Base-by-base conservation (phyloP, 2,113 vertebrate genomes). In the Dryoscopus gambensis region DNA sequence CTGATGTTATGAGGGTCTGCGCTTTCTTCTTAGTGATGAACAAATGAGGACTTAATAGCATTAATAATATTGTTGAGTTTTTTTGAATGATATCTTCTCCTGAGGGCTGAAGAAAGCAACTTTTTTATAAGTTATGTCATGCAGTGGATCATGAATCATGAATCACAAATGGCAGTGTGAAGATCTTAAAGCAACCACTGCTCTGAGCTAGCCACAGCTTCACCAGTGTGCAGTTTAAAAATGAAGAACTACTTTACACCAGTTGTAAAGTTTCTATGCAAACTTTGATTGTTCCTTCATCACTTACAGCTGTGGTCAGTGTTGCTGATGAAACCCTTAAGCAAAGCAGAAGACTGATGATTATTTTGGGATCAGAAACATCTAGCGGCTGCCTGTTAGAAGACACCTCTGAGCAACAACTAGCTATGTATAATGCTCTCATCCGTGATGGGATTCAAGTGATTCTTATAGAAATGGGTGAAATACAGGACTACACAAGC, bases 391-490 rank as follows among this genome's bases (percentile, higher is more conserved):
- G 74, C 82, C 57, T 93, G 4, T 67, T 96, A 37, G 97, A 98
- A 97, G 94, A 97, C 70, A 84, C 86, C 76, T 84, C 98, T 8
- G 98, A 98, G 95, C 98, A 98, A 35, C 97, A 99, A 20, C 86
- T 98, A 11, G 98, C 98, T 0, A 67, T 99, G 97, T 98, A 99
- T 95, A 97, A 93, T 7, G 98, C 98, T 11, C 98, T 99, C 57
- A 88, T 99, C 92, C 98, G 98, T 86, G 96, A 98, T 15, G 97
- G 98, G 11, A 97, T 98, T 35, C 97, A 98, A 95, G 98, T 99
- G 74, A 97, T 99, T 49, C 98, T 99, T 76, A 98, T 99, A 62
- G 99, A 99, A 92, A 57, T 99, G 96, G 98, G 97, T 76, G 96
- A 98, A 93, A 86, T 98, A 28, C 84, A 97, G 53, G 98, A 98